Conservation (phyloP, 2,797 vertebrate genomes). For the Sebastes elongatus region DNA sequence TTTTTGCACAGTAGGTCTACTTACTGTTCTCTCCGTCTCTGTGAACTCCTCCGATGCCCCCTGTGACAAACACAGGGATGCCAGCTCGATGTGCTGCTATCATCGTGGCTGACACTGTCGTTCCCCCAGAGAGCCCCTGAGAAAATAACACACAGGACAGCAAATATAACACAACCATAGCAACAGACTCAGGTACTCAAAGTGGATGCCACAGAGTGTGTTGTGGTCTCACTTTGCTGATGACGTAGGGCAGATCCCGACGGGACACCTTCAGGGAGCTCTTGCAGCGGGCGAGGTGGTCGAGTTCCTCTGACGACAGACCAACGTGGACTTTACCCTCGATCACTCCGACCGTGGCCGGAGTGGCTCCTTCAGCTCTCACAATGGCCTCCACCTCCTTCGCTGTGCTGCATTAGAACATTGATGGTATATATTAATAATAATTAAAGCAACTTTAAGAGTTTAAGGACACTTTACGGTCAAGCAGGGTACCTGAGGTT, state of each 20-base stretch:
- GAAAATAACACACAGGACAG: background rate
- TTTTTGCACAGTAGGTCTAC: slow-evolving; percentile 15
- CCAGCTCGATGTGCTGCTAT: slow-evolving; percentile 87
- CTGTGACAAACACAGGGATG: slow-evolving; percentile 90
- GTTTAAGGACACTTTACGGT: background rate
- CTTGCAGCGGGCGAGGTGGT: slow-evolving; percentile 80
- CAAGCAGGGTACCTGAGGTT: slow-evolving; percentile 85
- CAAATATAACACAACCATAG: background rate
- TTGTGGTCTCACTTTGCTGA: slow-evolving; percentile 84
- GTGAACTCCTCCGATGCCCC: slow-evolving; percentile 93
- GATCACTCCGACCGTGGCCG: slow-evolving; percentile 87
- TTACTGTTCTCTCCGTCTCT: slow-evolving; percentile 89
- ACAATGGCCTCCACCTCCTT: slow-evolving; percentile 87
- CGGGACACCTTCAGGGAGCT: slow-evolving; percentile 84
- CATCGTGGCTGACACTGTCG: slow-evolving; percentile 92
- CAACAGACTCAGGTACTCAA: background rate
- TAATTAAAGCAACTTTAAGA: background rate
- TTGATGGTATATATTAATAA: background rate
- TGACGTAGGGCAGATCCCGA: slow-evolving; percentile 87
- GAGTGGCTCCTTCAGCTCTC: slow-evolving; percentile 82
- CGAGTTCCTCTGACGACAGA: slow-evolving; percentile 82
- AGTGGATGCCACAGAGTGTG: background rate
- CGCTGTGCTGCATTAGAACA: slow-evolving; percentile 80
- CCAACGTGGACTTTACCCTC: slow-evolving; percentile 85
- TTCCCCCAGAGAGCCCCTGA: slow-evolving; percentile 90